These are phyloP conservation scores for Porites divaricata DNA, from an alignment of 92 coral and sea anemone species.

Conservation along the genomic window DNA sequence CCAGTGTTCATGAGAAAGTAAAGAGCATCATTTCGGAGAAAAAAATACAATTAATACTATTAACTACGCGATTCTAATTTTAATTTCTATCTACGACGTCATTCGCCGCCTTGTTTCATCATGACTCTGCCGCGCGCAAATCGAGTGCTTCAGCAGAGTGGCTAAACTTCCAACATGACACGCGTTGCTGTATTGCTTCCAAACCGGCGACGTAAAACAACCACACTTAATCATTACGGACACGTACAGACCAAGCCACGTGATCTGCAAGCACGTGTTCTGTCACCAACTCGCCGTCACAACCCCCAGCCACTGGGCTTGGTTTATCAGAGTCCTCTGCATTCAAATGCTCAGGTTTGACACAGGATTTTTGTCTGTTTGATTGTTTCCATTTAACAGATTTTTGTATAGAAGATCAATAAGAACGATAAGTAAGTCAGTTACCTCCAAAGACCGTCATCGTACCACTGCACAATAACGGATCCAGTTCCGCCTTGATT, in stretches of 20 bases:
- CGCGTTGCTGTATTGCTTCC: slow-evolving; percentile 16
- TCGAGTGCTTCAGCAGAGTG: background rate
- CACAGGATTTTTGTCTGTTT: background rate
- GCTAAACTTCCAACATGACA: slow-evolving; percentile 10
- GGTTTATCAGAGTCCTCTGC: slow-evolving; percentile 82
- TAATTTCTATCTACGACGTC: slow-evolving; percentile 5
- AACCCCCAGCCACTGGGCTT: slow-evolving; percentile 96
- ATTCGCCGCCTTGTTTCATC: slow-evolving; percentile 1
- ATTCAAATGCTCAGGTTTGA: slow-evolving; percentile 70
- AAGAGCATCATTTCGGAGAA: no score
- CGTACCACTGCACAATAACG: no score
- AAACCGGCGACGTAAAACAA: slow-evolving; percentile 67
- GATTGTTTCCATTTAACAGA: background rate
- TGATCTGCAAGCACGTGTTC: slow-evolving; percentile 70
- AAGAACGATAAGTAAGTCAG: no score
- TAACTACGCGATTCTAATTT: background rate
- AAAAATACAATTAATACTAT: background rate
- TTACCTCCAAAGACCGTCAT: no score
- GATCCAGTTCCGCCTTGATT: no score
- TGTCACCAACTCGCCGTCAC: slow-evolving; percentile 93
- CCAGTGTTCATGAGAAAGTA: no score
- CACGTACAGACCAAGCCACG: slow-evolving; percentile 74
- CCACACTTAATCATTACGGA: slow-evolving; percentile 72
- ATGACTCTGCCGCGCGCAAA: slow-evolving; percentile 10
- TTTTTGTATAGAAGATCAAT: no score